Evolutionary conservation across 2,113 vertebrate species (phyloP).

Genomic region (Cranoglanis bouderius): DNA sequence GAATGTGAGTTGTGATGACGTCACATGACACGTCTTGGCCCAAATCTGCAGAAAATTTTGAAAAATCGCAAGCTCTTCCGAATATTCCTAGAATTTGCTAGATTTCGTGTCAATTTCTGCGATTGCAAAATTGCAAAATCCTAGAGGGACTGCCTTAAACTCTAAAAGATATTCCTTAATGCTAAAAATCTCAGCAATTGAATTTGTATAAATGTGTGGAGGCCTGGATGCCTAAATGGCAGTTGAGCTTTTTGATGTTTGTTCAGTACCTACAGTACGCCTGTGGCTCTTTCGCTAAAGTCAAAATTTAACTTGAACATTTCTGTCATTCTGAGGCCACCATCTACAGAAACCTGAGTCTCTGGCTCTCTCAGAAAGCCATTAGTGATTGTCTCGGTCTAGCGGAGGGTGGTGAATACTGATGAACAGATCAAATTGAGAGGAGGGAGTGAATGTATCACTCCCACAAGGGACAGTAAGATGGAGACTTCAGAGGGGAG

Average conservation of each 20-base stretch:
- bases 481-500: constrained; percentile 6
- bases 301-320: background rate
- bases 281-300: background rate
- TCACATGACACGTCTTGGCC: too few species aligned
- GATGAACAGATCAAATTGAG: constrained; percentile 38
- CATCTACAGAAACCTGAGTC: constrained; percentile 4
- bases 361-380: constrained; percentile 24
- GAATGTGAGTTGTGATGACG: too few species aligned
- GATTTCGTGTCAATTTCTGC: too few species aligned
- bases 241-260: background rate
- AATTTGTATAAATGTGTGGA: background rate
- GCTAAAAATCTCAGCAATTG: background rate
- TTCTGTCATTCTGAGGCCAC: background rate
- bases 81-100: too few species aligned
- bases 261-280: background rate
- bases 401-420: constrained; percentile 33
- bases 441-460: constrained; percentile 5
- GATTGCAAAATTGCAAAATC: too few species aligned
- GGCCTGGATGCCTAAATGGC: too few species aligned
- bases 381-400: constrained; percentile 16
- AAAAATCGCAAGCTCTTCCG: too few species aligned
- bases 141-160: background rate
- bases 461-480: constrained; percentile 17
- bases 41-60: too few species aligned
- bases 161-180: background rate